Evolutionary conservation across 2,113 vertebrate genomes (phyloP).

Genomic region (Synodontis membranacea): DNA sequence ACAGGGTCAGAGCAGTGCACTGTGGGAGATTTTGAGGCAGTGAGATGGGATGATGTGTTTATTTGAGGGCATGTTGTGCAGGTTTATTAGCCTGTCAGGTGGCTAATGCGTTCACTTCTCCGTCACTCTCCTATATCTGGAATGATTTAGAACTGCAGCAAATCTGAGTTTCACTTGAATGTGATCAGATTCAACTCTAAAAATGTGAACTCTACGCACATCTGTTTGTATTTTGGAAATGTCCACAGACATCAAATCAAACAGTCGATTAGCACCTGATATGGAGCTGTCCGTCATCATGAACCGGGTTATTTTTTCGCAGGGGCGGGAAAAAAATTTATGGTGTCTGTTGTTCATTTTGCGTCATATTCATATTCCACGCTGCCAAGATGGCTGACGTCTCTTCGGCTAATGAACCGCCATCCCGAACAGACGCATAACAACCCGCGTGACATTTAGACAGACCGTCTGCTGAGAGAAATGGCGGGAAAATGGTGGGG

Average conservation of each 20-base stretch:
- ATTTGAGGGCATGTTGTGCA: not conserved
- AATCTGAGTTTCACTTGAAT: not conserved
- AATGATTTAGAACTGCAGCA: not conserved
- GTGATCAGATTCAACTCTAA: not conserved
- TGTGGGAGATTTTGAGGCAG: not conserved
- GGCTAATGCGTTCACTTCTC: not conserved
- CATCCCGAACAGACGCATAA: constrained; percentile 30
- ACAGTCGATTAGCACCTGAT: not conserved
- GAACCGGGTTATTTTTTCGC: not conserved
- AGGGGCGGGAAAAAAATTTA: not conserved
- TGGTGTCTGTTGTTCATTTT: constrained; percentile 1
- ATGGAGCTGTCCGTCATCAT: not conserved
- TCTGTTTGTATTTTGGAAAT: not conserved
- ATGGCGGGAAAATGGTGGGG: constrained; percentile 26
- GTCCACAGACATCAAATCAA: not conserved
- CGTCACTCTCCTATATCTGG: not conserved
- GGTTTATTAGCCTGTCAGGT: not conserved
- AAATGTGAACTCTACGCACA: not conserved
- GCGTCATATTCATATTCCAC: constrained; percentile 1
- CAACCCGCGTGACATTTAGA: constrained; percentile 49
- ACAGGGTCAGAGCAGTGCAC: not conserved
- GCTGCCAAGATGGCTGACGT: constrained; percentile 41
- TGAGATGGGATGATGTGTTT: not conserved
- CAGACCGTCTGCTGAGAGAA: constrained; percentile 45
- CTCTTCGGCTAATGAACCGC: constrained; percentile 46